Evolutionary conservation across 1,140 invertebrate genomes (phyloP), one percentile per base, ranked within the genome.

Genomic region (Pseudomyrmex sp.): DNA sequence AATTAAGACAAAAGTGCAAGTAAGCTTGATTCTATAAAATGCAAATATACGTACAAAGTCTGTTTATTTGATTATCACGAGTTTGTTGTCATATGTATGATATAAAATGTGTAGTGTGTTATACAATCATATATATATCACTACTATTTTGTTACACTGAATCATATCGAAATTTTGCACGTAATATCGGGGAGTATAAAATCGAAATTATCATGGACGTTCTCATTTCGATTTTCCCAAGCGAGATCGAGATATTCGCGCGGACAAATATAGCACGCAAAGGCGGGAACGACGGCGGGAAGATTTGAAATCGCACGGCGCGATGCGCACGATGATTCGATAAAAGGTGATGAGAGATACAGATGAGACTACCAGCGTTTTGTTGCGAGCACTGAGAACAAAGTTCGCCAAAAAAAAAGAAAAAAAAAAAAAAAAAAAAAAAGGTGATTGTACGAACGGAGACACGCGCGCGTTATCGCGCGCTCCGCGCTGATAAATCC

Each of bases 221-320:
- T 23, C 58, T n/a, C 13, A 48, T 3, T 2, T 2, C 18, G 13
- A 2, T 62, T 20, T 59, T 13, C 20, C 26, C 7, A 15, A 1
- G 12, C 18, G 62, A 46, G 35, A 54, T 35, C 5, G 35, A 7
- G 35, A 35, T 35, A 7, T 35, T 35, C 35, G 35, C 35, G 35
- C 35, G 35, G 4, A 35, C 35, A 0, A 35, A 7, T 35, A 35
- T 35, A 35, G 35, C 35, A 1, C 1, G 52, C 73, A 46, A 84
- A 44, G 73, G 79, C 65, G 79, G 65, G 54, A 35, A 35, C 35
- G 5, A 48, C 70, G 86, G 91, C 90, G 90, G 89, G 89, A 91
- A 91, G 90, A 91, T 89, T 91, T 77, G 88, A 91, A 91, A 86
- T 63, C 58, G 79, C 82, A 63, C 46, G 48, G 69, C 56, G 83